Conservation (phyloP, 1,140 invertebrate genomes). For the Magallana gigas region DNA sequence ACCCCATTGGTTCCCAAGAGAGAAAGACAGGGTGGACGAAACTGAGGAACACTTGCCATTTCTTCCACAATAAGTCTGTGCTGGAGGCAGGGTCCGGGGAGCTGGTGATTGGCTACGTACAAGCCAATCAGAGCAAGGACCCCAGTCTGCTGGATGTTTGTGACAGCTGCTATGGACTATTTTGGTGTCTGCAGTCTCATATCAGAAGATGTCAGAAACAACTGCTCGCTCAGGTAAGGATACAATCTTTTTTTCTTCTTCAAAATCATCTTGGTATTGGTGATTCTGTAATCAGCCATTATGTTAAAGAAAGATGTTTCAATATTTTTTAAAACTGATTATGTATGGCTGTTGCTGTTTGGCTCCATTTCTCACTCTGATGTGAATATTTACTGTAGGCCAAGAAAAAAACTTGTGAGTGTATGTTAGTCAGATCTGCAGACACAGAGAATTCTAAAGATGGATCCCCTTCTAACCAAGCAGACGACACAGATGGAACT, state of each 20-base stretch:
- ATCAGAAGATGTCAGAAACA: background rate
- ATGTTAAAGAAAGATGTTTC: too few species aligned
- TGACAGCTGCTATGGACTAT: background rate
- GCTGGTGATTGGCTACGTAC: background rate
- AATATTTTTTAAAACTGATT: too few species aligned
- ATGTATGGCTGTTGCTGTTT: too few species aligned
- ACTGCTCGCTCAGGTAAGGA: background rate
- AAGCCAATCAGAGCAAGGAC: background rate
- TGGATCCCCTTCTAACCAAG: background rate
- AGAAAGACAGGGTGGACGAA: conserved; percentile 1
- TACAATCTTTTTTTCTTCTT: background rate
- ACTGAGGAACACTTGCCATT: background rate
- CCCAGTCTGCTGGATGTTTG: background rate
- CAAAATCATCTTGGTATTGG: too few species aligned
- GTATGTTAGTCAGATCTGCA: background rate
- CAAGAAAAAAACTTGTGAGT: background rate
- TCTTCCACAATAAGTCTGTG: conserved; percentile 6
- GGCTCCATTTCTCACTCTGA: too few species aligned
- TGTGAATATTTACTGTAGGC: too few species aligned
- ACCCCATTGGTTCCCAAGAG: background rate
- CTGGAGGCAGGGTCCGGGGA: background rate
- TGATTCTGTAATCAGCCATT: too few species aligned
- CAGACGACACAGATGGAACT: background rate
- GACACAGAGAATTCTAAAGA: background rate
- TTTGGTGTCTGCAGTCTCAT: background rate